Percentiles rank a stretch among this genome's conserved stretches.
phyloP scores from a whole-genome alignment of 1,140 invertebrate genomes.

The Lordiphosa collinella region DNA sequence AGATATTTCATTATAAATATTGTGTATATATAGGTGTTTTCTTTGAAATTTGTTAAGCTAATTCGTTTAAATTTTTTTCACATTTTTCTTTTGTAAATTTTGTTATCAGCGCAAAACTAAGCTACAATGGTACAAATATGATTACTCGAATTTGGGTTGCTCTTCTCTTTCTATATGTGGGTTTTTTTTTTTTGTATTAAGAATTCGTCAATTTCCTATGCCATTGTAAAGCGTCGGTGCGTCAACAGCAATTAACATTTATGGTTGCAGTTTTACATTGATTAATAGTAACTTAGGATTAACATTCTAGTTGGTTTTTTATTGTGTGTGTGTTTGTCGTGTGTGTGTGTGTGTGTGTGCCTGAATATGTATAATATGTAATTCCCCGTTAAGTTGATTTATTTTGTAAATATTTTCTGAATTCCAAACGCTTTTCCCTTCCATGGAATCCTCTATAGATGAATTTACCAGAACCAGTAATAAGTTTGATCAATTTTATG shows the following conservation, averaged over 20 bases:
- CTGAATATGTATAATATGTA: conserved; percentile 22
- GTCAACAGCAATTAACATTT: conserved; percentile 67
- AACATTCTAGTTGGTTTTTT: conserved; percentile 37
- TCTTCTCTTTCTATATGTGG: conserved; percentile 1
- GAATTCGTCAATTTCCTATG: conserved; percentile 34
- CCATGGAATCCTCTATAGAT: no score
- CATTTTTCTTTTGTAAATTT: conserved; percentile 54
- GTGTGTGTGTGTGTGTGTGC: conserved; percentile 32
- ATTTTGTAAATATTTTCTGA: conserved; percentile 24
- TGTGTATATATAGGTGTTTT: conserved; percentile 34
- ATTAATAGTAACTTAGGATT: conserved; percentile 42
- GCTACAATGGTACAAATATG: conserved; percentile 38
- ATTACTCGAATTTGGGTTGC: not conserved
- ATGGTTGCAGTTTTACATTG: conserved; percentile 3
- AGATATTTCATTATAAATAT: conserved; percentile 22
- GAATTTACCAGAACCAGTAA: no score
- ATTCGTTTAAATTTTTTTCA: conserved; percentile 19
- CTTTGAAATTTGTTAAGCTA: conserved; percentile 52
- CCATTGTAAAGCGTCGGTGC: conserved; percentile 61
- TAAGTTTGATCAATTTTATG: no score
- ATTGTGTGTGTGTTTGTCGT: conserved; percentile 33
- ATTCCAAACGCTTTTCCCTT: not conserved
- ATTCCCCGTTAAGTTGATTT: conserved; percentile 19
- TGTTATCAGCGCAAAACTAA: conserved; percentile 51
- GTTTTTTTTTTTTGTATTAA: conserved; percentile 23